Percentiles rank a stretch among this genome's conserved stretches.
phyloP scores from a whole-genome alignment of 2,797 vertebrate species.

The Phataginus tricuspis region DNA sequence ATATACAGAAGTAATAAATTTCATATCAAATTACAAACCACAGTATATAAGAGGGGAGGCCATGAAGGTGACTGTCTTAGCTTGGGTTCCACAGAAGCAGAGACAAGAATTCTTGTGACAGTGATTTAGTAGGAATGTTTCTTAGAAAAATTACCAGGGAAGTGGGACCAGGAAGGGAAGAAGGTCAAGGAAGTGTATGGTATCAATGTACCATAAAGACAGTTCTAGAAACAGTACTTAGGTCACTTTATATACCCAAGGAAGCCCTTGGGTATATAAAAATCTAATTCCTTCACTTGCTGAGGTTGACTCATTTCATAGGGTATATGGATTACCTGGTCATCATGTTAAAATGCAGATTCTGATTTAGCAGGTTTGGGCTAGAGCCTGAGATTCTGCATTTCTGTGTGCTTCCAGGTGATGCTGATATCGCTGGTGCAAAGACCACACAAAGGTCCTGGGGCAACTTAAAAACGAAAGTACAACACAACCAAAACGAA shows the following conservation, averaged over 20 bases:
- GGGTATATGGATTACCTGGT: not conserved
- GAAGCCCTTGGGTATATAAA: not conserved
- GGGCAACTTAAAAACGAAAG: conserved; percentile 44
- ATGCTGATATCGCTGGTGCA: not conserved
- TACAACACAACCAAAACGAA: conserved; percentile 2
- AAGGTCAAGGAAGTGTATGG: not conserved
- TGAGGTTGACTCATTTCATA: conserved; percentile 23
- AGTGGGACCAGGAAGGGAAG: not conserved
- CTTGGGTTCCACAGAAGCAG: conserved; percentile 10
- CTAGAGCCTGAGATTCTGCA: not conserved
- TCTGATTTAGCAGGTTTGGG: not conserved
- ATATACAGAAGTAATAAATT: conserved; percentile 19
- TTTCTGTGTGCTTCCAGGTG: not conserved
- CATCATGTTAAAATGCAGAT: conserved; percentile 41
- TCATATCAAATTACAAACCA: conserved; percentile 4
- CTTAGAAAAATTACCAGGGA: not conserved
- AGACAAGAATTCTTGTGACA: conserved; percentile 13
- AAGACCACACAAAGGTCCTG: not conserved
- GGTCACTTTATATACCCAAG: too few relatives aligned
- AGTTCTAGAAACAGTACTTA: conserved; percentile 19
- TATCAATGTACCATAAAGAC: not conserved
- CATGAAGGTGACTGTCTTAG: not conserved
- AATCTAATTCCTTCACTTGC: conserved; percentile 19
- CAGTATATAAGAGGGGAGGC: not conserved
- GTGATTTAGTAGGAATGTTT: conserved; percentile 33